Evolutionary conservation across 2,888 invertebrate genomes (phyloP).

Genomic region (Ceratothoa steindachneri): DNA sequence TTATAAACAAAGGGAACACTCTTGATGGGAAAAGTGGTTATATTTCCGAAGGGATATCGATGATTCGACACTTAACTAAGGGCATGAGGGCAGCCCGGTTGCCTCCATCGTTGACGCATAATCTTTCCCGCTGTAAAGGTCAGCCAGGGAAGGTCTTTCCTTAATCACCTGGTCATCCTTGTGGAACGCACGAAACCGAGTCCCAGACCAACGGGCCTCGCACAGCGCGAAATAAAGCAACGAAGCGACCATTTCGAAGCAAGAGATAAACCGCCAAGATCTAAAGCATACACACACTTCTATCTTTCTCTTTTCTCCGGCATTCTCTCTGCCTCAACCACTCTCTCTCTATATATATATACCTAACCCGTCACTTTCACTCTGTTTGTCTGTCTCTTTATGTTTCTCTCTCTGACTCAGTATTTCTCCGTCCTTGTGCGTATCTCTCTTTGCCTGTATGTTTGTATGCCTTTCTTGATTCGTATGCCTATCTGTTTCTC

Average conservation of each 20-base stretch:
- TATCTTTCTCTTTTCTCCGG: no score
- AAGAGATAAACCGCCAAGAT: no score
- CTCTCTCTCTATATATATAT: no score
- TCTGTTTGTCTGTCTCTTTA: no score
- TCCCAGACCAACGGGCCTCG: background rate
- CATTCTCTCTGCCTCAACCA: background rate
- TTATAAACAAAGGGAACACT: background rate
- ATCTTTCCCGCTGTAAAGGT: background rate
- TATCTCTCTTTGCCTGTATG: background rate
- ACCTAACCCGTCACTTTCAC: no score
- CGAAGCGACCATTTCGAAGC: no score
- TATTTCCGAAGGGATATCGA: background rate
- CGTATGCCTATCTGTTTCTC: background rate
- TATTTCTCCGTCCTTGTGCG: background rate
- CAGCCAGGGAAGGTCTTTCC: background rate
- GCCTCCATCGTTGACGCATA: background rate
- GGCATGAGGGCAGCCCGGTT: background rate
- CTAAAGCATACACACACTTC: no score
- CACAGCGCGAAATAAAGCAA: background rate
- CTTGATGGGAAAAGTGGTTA: background rate
- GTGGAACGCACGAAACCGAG: background rate
- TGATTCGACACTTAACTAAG: background rate
- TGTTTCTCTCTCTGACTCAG: background rate
- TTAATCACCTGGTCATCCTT: slow-evolving; percentile 7
- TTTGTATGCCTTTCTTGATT: background rate